Evolutionary conservation across 2,888 invertebrate species (phyloP).

Genomic region (Rhyacophila evoluta): DNA sequence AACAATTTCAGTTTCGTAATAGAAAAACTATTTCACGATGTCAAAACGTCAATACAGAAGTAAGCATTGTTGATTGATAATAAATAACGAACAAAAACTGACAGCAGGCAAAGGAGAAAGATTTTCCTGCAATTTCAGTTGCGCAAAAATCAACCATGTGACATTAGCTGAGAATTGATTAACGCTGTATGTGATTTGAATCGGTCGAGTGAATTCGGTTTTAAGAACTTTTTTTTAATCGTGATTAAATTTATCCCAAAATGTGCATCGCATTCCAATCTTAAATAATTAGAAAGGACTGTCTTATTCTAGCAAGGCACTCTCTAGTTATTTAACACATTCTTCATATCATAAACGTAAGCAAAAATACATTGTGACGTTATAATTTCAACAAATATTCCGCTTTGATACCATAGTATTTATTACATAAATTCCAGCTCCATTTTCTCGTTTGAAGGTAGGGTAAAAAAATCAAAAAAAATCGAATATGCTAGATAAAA

Average conservation of each 20-base stretch:
- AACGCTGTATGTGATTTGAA: not conserved
- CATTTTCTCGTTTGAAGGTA: too few species aligned
- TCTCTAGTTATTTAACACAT: too few species aligned
- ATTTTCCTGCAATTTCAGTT: conserved; percentile 1
- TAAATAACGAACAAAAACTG: not conserved
- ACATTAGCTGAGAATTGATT: not conserved
- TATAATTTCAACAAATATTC: too few species aligned
- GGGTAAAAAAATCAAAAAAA: too few species aligned
- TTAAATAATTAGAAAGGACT: not conserved
- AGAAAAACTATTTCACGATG: not conserved
- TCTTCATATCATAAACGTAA: too few species aligned
- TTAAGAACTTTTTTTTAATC: not conserved
- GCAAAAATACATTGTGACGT: too few species aligned
- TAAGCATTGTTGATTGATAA: not conserved
- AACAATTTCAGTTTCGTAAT: not conserved
- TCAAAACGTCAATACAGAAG: not conserved
- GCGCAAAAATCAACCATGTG: not conserved
- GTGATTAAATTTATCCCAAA: not conserved
- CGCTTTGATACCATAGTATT: too few species aligned
- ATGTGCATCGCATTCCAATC: not conserved
- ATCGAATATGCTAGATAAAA: too few species aligned
- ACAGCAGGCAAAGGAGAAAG: not conserved
- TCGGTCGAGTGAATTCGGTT: not conserved
- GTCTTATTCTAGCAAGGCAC: not conserved
- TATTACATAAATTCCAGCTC: too few species aligned